Base-by-base conservation (phyloP, 2,113 vertebrate species). In the Myodes glareolus region DNA sequence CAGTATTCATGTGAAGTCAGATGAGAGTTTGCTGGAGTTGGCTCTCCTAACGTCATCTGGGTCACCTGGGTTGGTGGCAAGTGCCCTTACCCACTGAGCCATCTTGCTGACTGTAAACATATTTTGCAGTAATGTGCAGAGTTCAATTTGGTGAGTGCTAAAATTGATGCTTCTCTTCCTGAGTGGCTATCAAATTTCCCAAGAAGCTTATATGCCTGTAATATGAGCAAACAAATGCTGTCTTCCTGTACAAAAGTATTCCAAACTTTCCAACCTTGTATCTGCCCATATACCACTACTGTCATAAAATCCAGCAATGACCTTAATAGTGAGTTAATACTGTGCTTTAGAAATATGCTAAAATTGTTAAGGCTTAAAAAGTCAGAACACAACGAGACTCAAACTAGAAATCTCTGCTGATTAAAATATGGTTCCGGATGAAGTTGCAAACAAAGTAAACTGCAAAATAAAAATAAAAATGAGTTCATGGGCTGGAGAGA, bases 361-460 rank as follows among this genome's bases (percentile, higher is more conserved):
- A 87, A 88, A n/a, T 14, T 36, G 16, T 47, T 82, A 77, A 63
- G 47, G 61, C n/a, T 97, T 91, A 68, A 84, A 25, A 45, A 84
- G 84, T 42, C 11, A 95, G 13, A 86, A 33, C 58, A 73, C 11
- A 42, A 1, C 63, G 91, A 89, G 11, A 87, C 39, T 94, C 93
- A 89, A 70, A 94, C 14, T 61, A 90, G 39, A 39, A 67, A 39
- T 42, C 21, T 95, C 67, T 92, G 21, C 70, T 95, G 33, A 81
- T 94, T 82, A 94, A 90, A 93, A 13, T 50, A 82, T 61, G 39
- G 93, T 81, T 97, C 61, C 23, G 52, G 4, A 76, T 89, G 50
- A 90, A 50, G 33, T 27, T 92, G 52, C 25, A 70, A 92, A 84
- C 12, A 91, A 9, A 80, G 39, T 65, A 91, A 94, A 91, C 77